phyloP scores from a whole-genome alignment of 2,113 vertebrate species.

The Aleadryas rufinucha region DNA sequence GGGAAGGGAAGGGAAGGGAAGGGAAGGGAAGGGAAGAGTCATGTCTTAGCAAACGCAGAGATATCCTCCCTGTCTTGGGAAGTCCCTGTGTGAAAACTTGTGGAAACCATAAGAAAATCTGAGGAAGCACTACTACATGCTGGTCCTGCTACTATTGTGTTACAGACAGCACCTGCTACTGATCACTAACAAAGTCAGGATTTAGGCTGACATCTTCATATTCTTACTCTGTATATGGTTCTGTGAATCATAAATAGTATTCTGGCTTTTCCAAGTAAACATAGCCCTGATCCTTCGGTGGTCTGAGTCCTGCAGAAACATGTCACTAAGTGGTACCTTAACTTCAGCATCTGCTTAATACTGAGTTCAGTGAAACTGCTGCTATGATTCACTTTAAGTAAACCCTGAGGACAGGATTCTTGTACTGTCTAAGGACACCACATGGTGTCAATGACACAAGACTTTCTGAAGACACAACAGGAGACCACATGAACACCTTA shows the following conservation, averaged over 20 bases:
- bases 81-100: background rate
- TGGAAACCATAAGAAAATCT: background rate
- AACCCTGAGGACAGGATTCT: background rate
- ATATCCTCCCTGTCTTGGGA: background rate
- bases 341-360: background rate
- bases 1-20: background rate
- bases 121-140: background rate
- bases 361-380: background rate
- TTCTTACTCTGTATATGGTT: background rate
- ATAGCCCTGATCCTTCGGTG: background rate
- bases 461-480: background rate
- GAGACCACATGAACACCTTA: background rate
- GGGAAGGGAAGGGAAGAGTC: background rate
- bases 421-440: background rate
- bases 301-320: background rate
- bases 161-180: background rate
- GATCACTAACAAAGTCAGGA: background rate
- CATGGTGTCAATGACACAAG: background rate
- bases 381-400: background rate
- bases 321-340: background rate
- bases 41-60: background rate
- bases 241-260: background rate
- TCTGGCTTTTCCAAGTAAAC: background rate
- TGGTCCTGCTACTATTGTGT: background rate
- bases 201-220: background rate